Evolutionary conservation across 1,140 invertebrate genomes (phyloP).

Genomic region (Condylostylus longicornis): DNA sequence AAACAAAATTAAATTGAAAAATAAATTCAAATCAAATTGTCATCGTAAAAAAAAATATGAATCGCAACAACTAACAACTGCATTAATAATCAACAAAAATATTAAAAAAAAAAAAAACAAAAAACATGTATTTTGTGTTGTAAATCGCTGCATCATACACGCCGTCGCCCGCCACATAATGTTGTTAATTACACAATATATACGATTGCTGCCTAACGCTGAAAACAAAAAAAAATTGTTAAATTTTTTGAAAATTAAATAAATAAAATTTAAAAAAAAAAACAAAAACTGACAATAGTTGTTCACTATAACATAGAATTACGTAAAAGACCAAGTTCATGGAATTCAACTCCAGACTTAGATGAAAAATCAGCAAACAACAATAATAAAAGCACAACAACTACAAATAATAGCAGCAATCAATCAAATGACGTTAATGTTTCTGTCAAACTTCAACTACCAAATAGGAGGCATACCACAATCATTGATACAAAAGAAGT

Average conservation of each 20-base stretch:
- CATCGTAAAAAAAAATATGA: too few relatives aligned
- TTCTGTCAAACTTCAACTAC: conserved; percentile 47
- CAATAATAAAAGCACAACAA: not conserved
- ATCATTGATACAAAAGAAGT: conserved; percentile 39
- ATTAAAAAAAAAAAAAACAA: too few relatives aligned
- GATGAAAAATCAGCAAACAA: conserved; percentile 24
- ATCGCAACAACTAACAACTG: too few relatives aligned
- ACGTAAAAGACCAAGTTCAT: conserved; percentile 37
- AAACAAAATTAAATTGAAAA: too few relatives aligned
- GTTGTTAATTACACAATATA: conserved; percentile 1
- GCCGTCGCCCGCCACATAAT: conserved; percentile 1
- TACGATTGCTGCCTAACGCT: conserved; percentile 11
- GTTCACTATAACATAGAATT: conserved; percentile 38
- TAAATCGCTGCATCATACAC: conserved; percentile 8
- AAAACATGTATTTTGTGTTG: too few relatives aligned
- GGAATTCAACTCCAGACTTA: conserved; percentile 58
- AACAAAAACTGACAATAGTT: conserved; percentile 30
- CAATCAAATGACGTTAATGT: conserved; percentile 37
- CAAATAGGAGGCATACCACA: conserved; percentile 39
- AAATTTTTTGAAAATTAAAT: not conserved
- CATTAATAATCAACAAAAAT: too few relatives aligned
- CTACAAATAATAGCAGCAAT: conserved; percentile 12
- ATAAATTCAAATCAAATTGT: too few relatives aligned
- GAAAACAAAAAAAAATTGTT: not conserved
- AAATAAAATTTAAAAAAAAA: not conserved